Base-by-base conservation (phyloP, 2,888 invertebrate species). In the Drosophila diplacantha region DNA sequence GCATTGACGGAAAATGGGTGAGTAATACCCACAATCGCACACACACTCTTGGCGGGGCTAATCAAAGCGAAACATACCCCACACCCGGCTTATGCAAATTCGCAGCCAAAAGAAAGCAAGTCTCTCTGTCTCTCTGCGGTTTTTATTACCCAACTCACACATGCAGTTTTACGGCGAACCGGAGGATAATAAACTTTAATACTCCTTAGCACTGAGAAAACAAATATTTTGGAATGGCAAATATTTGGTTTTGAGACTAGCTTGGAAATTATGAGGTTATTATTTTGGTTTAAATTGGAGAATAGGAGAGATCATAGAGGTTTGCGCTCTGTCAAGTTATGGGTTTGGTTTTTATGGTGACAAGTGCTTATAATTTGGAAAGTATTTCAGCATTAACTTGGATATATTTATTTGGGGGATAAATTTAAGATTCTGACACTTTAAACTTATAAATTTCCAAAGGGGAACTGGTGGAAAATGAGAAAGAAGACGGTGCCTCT, bases 41-140 rank as follows among this genome's bases (percentile, higher is more conserved):
- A 31, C 24, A 39, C 20, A 29, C 12, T 16, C 29, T 22, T 24
- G 61, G 32, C 47, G 38, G 46, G 59, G 20, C 26, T 32, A 60
- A 60, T 59, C 59, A 46, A 60, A 60, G 22, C 18, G 34, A 22
- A 44, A 44, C 18, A 44, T 14, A 44, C 37, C 32, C 31, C 32
- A n/a, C 49, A 22, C 24, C 24, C 49, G 47, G 44, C 53, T 61
- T 61, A 67, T 68, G 66, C 53, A 69, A 67, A 69, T 69, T 38
- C 20, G 8, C 12, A 24, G 34, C 18, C n/a, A n/a, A 24, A 29
- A 35, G 50, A 46, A 51, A 46, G 24, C 57, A 44, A 57, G 43
- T 38, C 57, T 31, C 38, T 16, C 18, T 18, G 22, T 24, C 41
- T 9, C 43, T 43, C 43, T 43, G 44, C 38, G 51, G 35, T 39